Percentiles rank a stretch among this genome's conserved stretches.
Conservation (phyloP, 1,140 invertebrate genomes). For the Leptinotarsa defecta region DNA sequence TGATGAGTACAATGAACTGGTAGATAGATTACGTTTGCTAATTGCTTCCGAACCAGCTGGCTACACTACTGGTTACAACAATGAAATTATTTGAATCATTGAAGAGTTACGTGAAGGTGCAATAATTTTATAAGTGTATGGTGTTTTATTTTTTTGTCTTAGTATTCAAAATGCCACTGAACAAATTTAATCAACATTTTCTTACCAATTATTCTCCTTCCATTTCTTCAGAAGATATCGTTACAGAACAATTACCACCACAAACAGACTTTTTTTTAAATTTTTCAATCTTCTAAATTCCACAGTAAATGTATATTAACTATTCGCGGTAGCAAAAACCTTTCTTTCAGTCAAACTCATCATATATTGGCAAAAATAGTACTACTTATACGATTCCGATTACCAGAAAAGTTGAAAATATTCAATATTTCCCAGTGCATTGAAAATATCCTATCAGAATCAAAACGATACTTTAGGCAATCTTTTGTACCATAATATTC, state of each 20-base stretch:
- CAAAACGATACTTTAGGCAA: neutral
- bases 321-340: no score
- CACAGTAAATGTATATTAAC: no score
- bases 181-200: constrained; percentile 15
- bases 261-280: neutral
- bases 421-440: neutral
- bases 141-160: neutral
- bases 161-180: neutral
- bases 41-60: neutral
- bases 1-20: no score
- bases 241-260: no score
- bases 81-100: neutral
- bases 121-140: neutral
- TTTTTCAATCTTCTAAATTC: no score
- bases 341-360: no score
- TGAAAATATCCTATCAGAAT: neutral
- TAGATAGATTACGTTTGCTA: neutral
- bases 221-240: neutral
- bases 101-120: neutral
- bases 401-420: no score
- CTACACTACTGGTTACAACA: neutral
- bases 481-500: neutral
- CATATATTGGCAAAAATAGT: neutral
- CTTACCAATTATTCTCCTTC: neutral
- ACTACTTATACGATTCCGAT: neutral